A percentile compares a stretch with the other conserved stretches of the same genome.
phyloP scores from a whole-genome alignment of 1,140 invertebrate species.

The Drosophila repletoides region DNA sequence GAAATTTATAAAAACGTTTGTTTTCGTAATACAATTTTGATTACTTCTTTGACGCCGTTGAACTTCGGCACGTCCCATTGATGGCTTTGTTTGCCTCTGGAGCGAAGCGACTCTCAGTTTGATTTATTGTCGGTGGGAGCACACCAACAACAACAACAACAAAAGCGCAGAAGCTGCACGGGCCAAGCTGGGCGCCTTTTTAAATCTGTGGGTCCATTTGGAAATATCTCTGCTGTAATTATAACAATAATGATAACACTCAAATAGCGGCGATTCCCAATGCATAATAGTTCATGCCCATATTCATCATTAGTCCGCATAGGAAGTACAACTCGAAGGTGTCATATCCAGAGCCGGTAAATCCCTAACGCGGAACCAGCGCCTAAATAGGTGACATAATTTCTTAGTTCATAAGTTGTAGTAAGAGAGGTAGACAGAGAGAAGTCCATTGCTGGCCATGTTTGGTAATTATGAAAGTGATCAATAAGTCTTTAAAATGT shows the following conservation, averaged over 20 bases:
- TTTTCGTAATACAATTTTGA: constrained; percentile 81
- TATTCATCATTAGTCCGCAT: constrained; percentile 27
- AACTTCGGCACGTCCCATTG: constrained; percentile 45
- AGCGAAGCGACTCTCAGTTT: constrained; percentile 46
- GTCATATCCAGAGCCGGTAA: constrained; percentile 4
- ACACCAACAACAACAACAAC: constrained; percentile 23
- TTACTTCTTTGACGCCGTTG: constrained; percentile 72
- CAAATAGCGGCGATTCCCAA: constrained; percentile 32
- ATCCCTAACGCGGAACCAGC: constrained; percentile 35
- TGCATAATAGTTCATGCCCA: constrained; percentile 2
- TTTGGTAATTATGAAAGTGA: neutral
- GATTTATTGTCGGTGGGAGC: constrained; percentile 59
- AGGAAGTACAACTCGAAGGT: constrained; percentile 14
- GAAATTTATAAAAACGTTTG: constrained; percentile 73
- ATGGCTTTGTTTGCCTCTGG: constrained; percentile 56
- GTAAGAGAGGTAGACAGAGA: neutral
- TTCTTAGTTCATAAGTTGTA: constrained; percentile 10
- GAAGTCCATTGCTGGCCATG: neutral
- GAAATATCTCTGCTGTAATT: constrained; percentile 61
- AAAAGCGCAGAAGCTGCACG: constrained; percentile 42
- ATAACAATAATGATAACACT: constrained; percentile 56
- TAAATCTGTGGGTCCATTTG: constrained; percentile 42
- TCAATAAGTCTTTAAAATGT: neutral
- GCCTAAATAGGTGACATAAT: constrained; percentile 21
- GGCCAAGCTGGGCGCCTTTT: constrained; percentile 33